Evolutionary conservation across 2,113 vertebrate genomes (phyloP), one percentile per base, ranked within the genome.

Genomic region (Fulica atra): DNA sequence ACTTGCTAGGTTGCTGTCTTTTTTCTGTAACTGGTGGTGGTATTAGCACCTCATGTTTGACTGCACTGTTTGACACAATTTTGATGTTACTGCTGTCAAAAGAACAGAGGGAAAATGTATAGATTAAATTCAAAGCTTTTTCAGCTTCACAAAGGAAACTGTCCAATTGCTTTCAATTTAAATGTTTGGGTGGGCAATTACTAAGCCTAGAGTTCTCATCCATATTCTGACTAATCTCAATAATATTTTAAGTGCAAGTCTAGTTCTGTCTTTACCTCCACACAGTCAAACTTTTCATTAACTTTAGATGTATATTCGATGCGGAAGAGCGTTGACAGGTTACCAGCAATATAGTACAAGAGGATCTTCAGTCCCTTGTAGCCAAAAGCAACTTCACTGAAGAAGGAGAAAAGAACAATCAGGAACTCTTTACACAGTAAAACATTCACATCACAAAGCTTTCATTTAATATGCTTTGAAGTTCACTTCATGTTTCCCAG

Each of bases 291-390:
- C 57, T 97, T 98, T 23, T 99, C 99, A 76, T 98, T 98, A 71
- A 99, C 99, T 98, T 99, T 99, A 48, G 99, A 98, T 6, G 98
- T 95, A 93, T 99, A 99, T 81, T 99, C 98, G 77, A 99, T 98
- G 97, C 99, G 99, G 96, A 99, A 99, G 94, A 99, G 98, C 3
- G 99, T 99, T 89, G 98, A 99, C 70, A 99, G 97, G 97, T 99
- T 99, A 61, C 99, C 99, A 88, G 99, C 99, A 3, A 98, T 98
- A 85, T 99, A 99, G 97, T 99, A 99, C 85, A 99, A 97, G 78
- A 99, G 98, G 77, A 99, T 99, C 98, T 99, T 99, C 96, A 99
- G 98, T 57, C 99, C 99, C 94, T 99, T 99, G 97, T 99, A 99
- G 97, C 99, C 99, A 98, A 99, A 99, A 38, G 99, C 99, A 89